Conservation (phyloP, 2,888 invertebrate genomes). For the Eumacrocentrus americanus region DNA sequence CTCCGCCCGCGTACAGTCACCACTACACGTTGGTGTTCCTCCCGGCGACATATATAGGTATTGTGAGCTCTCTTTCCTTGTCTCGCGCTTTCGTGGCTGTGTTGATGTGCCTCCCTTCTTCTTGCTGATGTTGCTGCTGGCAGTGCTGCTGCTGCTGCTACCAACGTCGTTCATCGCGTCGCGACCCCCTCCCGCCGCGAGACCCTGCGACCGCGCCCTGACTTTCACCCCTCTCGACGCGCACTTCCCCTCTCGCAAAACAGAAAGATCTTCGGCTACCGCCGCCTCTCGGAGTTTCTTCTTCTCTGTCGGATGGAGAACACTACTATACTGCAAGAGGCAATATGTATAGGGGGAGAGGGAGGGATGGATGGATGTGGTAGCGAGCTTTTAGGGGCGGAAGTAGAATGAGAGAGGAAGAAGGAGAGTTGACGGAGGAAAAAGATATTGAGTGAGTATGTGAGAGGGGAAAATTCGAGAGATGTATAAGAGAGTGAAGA, state of each 20-base stretch:
- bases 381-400: neutral
- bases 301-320: neutral
- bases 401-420: too few relatives aligned
- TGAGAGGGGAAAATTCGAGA: too few relatives aligned
- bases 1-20: slow-evolving; percentile 26
- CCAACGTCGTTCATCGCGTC: slow-evolving; percentile 22
- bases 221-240: slow-evolving; percentile 27
- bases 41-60: slow-evolving; percentile 48
- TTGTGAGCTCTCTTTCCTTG: slow-evolving; percentile 38
- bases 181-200: neutral
- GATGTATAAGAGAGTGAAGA: too few relatives aligned
- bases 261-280: slow-evolving; percentile 18
- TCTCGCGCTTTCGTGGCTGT: slow-evolving; percentile 39
- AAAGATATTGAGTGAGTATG: neutral
- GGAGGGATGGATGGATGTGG: too few relatives aligned
- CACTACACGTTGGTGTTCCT: slow-evolving; percentile 25
- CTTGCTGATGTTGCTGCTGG: slow-evolving; percentile 29
- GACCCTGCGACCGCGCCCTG: slow-evolving; percentile 22
- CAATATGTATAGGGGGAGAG: neutral
- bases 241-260: slow-evolving; percentile 34
- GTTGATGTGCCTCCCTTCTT: slow-evolving; percentile 40
- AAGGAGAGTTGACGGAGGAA: neutral
- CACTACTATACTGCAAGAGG: neutral
- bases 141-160: slow-evolving; percentile 20
- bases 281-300: slow-evolving; percentile 14